Evolutionary conservation across 1,140 invertebrate species (phyloP), one percentile per base, ranked within the genome.

Genomic region (Trigoniulus corallinus): DNA sequence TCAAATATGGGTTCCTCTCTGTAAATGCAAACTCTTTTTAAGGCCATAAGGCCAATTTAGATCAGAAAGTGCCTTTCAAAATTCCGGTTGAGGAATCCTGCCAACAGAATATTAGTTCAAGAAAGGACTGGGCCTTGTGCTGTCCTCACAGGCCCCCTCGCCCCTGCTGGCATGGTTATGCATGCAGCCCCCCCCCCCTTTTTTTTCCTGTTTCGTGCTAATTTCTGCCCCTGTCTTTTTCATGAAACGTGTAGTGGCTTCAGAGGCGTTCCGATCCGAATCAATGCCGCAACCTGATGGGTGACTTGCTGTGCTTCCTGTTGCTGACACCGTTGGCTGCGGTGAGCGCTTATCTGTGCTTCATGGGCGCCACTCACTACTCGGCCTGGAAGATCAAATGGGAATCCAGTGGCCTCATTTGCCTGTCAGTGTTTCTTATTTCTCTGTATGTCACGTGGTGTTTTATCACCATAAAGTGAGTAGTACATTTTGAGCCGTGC

Each of bases 291-390:
- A 55, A 68, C 67, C 22, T 69, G 34, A 54, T 64, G 23, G 72
- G 69, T 2, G 74, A 76, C 57, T 43, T 69, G 1, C 50, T 70
- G 4, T 74, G 72, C 55, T 63, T 76, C 21, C 44, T 71, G 20
- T 52, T 77, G 1, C 60, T 77, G 15, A 75, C 72, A 4, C 74
- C 74, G 2, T 56, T 75, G 12, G 72, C 73, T 22, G 39, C 68
- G 0, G 58, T 68, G 22, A 70, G 72, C 13, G 64, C 67, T 7
- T 75, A 72, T 58, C 60, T 77, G 3, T 77, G 74, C 57, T 60
- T 61, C 2, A 54, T 69, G 13, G 73, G 73, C 15, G 69, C 72
- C 18, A 51, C 54, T 13, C 50, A 54, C 24, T 60, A 55, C 27
- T 34, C 47, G 3, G 20, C 44, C 1, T 48, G 27, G 21, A 40